Evolutionary conservation across 2,888 invertebrate genomes (phyloP), one percentile per base, ranked within the genome.

Genomic region (Nemotelus pantherinus): DNA sequence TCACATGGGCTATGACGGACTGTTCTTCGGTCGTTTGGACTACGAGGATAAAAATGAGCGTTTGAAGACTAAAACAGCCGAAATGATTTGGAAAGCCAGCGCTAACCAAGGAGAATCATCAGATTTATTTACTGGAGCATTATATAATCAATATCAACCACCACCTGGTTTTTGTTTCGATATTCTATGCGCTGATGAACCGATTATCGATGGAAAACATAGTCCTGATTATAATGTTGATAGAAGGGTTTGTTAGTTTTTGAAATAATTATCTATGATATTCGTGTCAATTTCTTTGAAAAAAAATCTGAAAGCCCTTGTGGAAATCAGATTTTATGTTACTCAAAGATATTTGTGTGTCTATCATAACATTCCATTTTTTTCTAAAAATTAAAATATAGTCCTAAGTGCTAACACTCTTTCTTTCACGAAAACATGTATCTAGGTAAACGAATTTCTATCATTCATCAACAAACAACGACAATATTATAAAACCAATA

Each of bases 111-210:
- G 93, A 93, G 83, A 84, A 85, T 67, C 47, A 25, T 53, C 93
- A 0, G 89, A 93, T 81, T 87, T 98, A 7, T 96, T 98, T 82
- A 96, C 97, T 0, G 94, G 96, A 0, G 92, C 93, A 0, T 88
- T 97, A 44, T 94, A 90, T 86, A 95, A 96, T 82, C 92, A 90
- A 2, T 97, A 97, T 84, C 90, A 91, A 0, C 93, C 96, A 0
- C 98, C 98, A 0, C 89, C 91, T 0, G 97, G 97, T 0, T 98
- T 97, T 86, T 98, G 98, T 83, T 99, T 96, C 85, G 98, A 99
- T 84, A 89, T 94, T 2, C 88, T 94, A 0, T 98, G 98, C 84
- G 85, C 87, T 0, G 95, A 96, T 83, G 93, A 93, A 76, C 96
- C 96, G 0, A 93, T 98, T 9, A 92, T 96, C 81, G 97, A 97